A percentile compares a stretch with the other conserved stretches of the same genome.
Evolutionary conservation across 2,113 vertebrate species (phyloP).

Genomic region (Percina caprodes): DNA sequence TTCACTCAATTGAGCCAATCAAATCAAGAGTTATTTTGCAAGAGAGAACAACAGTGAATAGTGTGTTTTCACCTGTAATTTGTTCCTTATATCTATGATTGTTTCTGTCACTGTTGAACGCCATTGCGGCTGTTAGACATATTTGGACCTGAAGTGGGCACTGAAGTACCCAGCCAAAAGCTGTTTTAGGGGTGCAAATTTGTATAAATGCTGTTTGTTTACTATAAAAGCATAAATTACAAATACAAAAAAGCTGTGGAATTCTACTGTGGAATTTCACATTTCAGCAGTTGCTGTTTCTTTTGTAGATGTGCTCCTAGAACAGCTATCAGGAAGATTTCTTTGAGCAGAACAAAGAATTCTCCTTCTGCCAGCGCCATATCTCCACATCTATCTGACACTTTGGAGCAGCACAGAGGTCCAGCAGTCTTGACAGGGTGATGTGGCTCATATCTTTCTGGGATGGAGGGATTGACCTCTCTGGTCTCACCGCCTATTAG

Average conservation of each 20-base stretch:
- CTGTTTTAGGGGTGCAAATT: neutral
- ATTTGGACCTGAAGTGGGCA: neutral
- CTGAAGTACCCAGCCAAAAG: neutral
- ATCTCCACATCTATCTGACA: slow-evolving; percentile 40
- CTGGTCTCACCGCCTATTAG: slow-evolving; percentile 12
- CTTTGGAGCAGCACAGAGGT: neutral
- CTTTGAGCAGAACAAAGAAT: slow-evolving; percentile 19
- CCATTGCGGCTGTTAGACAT: neutral
- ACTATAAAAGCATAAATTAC: neutral
- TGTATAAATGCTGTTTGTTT: neutral
- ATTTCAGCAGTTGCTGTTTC: neutral
- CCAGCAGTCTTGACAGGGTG: neutral
- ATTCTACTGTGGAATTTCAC: slow-evolving; percentile 1
- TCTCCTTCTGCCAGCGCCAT: neutral
- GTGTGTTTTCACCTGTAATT: neutral
- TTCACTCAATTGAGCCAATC: too few relatives aligned
- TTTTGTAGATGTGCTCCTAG: neutral
- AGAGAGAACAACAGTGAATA: neutral
- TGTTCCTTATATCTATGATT: neutral
- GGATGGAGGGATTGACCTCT: slow-evolving; percentile 29
- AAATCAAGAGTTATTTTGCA: too few relatives aligned
- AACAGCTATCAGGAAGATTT: slow-evolving; percentile 4
- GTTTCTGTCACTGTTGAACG: neutral
- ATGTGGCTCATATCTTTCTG: neutral
- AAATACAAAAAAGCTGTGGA: neutral